phyloP scores from a whole-genome alignment of 2,797 vertebrate species.

The Hephaestus fuliginosus region DNA sequence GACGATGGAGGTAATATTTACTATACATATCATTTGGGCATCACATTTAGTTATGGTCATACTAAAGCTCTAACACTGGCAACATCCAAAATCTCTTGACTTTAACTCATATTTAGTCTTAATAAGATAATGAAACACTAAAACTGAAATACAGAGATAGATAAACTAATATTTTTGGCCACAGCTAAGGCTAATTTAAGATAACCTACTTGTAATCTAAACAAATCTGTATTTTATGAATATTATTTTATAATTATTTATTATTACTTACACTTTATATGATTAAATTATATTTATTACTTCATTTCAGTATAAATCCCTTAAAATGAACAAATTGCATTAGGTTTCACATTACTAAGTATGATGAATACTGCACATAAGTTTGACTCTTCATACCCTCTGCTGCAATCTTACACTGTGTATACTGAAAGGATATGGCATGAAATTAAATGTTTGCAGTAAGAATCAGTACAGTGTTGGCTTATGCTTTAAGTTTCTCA shows the following conservation, averaged over 20 bases:
- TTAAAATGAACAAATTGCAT: not conserved
- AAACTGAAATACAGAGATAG: not conserved
- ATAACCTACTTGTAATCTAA: not conserved
- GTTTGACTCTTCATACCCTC: not conserved
- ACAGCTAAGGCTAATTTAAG: not conserved
- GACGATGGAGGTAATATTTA: constrained; percentile 90
- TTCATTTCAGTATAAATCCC: not conserved
- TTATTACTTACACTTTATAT: too few species aligned
- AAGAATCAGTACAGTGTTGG: not conserved
- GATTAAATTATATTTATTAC: too few species aligned
- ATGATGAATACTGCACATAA: too few species aligned
- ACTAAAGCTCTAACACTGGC: not conserved
- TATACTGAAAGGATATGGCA: not conserved
- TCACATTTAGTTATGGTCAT: not conserved
- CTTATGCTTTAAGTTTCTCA: constrained; percentile 16
- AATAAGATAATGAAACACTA: not conserved
- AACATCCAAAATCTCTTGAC: not conserved
- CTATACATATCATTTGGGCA: constrained; percentile 44
- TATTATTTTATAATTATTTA: not conserved
- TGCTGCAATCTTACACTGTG: not conserved
- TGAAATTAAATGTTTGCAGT: not conserved
- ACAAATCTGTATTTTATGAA: not conserved
- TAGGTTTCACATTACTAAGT: not conserved
- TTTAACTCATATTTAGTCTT: not conserved
- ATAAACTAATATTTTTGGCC: not conserved